phyloP scores from a whole-genome alignment of 2,888 invertebrate genomes.

The Carpatolechia fugitivella region DNA sequence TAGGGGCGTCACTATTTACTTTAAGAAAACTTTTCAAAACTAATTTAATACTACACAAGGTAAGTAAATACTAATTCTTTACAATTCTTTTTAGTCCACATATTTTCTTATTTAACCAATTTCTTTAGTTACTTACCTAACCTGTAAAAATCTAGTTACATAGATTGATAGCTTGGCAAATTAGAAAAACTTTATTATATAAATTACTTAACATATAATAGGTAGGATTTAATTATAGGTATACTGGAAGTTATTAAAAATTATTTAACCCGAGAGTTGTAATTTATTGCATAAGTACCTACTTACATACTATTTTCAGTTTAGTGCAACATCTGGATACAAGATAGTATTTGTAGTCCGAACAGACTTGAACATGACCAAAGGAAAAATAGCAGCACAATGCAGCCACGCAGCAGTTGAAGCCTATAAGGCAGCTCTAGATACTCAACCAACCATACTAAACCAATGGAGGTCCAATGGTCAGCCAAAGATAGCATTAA shows the following conservation, averaged over 20 bases:
- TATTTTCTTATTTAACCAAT: no score
- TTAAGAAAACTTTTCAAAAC: background rate
- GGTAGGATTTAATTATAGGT: no score
- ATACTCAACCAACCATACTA: conserved; percentile 79
- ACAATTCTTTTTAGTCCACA: no score
- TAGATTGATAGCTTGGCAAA: no score
- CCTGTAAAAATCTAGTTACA: no score
- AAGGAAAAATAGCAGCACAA: conserved; percentile 96
- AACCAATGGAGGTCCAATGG: conserved; percentile 82
- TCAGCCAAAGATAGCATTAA: conserved; percentile 92
- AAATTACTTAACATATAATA: no score
- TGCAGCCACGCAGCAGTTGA: conserved; percentile 96
- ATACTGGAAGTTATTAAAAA: no score
- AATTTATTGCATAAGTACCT: no score
- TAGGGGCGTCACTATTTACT: background rate
- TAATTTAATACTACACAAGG: background rate
- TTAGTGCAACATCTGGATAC: conserved; percentile 76
- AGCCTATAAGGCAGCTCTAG: conserved; percentile 86
- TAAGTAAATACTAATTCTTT: background rate
- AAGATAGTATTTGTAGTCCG: conserved; percentile 93
- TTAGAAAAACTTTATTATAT: no score
- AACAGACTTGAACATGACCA: conserved; percentile 95
- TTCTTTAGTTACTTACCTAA: no score
- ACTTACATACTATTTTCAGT: no score
- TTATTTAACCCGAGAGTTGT: no score